A percentile compares a stretch with the other conserved stretches of the same genome.
Conservation (phyloP, 2,888 invertebrate species). For the Hypomecis punctinalis region DNA sequence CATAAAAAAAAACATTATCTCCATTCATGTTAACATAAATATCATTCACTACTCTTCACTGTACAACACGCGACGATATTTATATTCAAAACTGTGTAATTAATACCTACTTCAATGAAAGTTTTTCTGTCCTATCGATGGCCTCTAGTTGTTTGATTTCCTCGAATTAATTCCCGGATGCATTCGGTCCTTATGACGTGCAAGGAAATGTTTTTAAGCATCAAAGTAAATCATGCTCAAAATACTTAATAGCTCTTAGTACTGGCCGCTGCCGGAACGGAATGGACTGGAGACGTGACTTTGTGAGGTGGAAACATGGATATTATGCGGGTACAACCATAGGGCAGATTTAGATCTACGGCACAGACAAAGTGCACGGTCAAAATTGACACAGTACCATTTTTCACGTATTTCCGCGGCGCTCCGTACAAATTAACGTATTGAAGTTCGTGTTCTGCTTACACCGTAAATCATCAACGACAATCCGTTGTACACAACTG, state of each 20-base stretch:
- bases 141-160: slow-evolving; percentile 14
- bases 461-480: no score
- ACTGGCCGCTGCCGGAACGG: slow-evolving; percentile 19
- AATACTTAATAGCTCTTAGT: slow-evolving; percentile 38
- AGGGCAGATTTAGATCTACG: no score
- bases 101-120: slow-evolving; percentile 1
- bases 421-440: no score
- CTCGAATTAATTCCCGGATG: slow-evolving; percentile 41
- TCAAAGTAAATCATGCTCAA: slow-evolving; percentile 36
- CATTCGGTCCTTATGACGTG: slow-evolving; percentile 32
- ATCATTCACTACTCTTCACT: slow-evolving; percentile 15
- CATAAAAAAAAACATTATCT: slow-evolving; percentile 25
- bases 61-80: slow-evolving; percentile 18
- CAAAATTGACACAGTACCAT: no score
- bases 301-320: slow-evolving; percentile 4
- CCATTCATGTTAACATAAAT: slow-evolving; percentile 32
- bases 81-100: slow-evolving; percentile 14
- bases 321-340: not conserved
- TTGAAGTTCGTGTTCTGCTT: no score
- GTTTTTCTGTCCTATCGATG: slow-evolving; percentile 10
- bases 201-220: slow-evolving; percentile 36
- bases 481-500: no score
- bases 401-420: no score
- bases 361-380: no score
- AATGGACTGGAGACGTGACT: slow-evolving; percentile 25